A percentile compares a stretch with the other conserved stretches of the same genome.
These are phyloP conservation scores for Rambutsinella grinnellia DNA, from an alignment of 2,888 invertebrate species.

Conservation along the genomic window DNA sequence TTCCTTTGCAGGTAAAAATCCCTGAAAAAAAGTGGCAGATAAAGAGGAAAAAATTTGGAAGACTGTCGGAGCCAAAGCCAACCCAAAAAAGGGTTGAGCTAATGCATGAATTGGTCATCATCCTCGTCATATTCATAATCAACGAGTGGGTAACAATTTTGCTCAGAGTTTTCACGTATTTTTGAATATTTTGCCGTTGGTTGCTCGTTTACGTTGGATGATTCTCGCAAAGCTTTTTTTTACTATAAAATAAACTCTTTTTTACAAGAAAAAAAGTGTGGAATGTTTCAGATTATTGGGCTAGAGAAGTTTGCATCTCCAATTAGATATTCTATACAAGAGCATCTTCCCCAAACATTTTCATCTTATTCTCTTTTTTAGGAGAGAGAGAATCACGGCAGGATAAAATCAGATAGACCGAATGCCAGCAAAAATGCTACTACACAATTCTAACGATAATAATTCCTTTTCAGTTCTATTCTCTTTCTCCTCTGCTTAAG, in stretches of 20 bases:
- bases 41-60: not conserved
- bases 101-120: not conserved
- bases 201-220: not conserved
- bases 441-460: too few relatives aligned
- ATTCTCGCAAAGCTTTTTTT: too few relatives aligned
- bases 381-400: not conserved
- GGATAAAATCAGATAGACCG: too few relatives aligned
- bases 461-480: not conserved
- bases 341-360: too few relatives aligned
- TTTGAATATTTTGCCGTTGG: not conserved
- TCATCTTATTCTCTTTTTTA: not conserved
- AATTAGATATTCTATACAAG: too few relatives aligned
- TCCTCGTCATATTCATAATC: not conserved
- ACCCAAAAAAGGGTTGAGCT: slow-evolving; percentile 30
- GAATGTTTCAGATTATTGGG: not conserved
- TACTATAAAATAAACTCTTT: too few relatives aligned
- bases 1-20: not conserved
- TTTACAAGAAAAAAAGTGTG: too few relatives aligned
- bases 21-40: not conserved
- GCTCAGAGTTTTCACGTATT: not conserved
- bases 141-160: not conserved
- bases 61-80: slow-evolving; percentile 16
- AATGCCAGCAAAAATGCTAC: too few relatives aligned
- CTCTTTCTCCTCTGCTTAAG: not conserved
- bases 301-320: not conserved